Base-by-base conservation (phyloP, 2,113 vertebrate genomes). In the Columba janthina region DNA sequence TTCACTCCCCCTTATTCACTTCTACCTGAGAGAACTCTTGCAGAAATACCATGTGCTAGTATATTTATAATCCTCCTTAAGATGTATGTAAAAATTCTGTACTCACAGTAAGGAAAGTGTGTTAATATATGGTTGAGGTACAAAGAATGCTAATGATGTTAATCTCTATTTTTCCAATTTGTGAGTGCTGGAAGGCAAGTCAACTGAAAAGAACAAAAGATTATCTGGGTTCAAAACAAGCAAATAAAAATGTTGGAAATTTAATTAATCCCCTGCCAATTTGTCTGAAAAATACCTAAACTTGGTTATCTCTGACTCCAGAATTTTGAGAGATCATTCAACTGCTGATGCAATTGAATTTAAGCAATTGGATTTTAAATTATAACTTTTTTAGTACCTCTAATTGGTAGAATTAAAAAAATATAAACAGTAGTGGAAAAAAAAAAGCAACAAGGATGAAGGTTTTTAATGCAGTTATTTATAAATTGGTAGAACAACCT, bases 151-250 rank as follows among this genome's bases (percentile, higher is more conserved):
- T 79, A 94, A 91, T 96, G 91, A 96, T 69, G 81, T 74, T 96
- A 73, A 95, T 92, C 40, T 53, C 36, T 92, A 3, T 75, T 91
- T 78, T 89, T 75, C 18, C 26, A 44, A 5, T 81, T 91, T 77
- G 57, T 58, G 25, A 84, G 36, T 72, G 51, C 58, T 91, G 58
- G 64, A 89, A 95, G 88, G 90, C 85, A 97, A 96, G 94, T 81
- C 17, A 85, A 72, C 84, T 85, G 89, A 93, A 95, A 96, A 95
- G 62, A 96, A 92, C 74, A 86, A 61, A 94, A 94, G 71, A 96
- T 96, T 97, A 91, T 96, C 21, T 28, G 75, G 31, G 69, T 95
- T 97, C 67, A 70, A 96, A 91, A 95, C 57, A 92, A 90, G 76
- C 40, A 95, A 94, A 91, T 17, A 87, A 77, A 95, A 95, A 94